phyloP scores from a whole-genome alignment of 2,113 vertebrate genomes.

The Mus pahari region DNA sequence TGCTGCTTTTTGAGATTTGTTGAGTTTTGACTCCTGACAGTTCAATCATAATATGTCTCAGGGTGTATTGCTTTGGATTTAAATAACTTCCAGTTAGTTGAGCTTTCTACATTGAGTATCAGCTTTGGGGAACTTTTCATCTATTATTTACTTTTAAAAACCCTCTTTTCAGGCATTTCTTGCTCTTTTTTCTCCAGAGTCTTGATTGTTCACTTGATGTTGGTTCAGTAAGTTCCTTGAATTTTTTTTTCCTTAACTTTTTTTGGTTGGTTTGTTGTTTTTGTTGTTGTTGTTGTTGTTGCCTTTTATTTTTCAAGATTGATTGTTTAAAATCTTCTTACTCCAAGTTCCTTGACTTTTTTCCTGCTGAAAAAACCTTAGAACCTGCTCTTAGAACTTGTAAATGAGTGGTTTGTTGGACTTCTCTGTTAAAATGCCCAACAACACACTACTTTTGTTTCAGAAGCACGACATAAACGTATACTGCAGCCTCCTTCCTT shows the following conservation, averaged over 20 bases:
- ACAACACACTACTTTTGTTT: conserved; percentile 45
- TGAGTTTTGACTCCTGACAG: background rate
- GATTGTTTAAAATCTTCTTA: background rate
- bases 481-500: background rate
- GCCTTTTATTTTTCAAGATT: background rate
- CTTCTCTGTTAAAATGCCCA: background rate
- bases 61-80: background rate
- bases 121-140: background rate
- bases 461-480: background rate
- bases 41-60: background rate
- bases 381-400: background rate
- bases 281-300: background rate
- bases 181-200: background rate
- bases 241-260: too few relatives aligned
- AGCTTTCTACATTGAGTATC: background rate
- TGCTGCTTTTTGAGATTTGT: background rate
- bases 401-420: background rate
- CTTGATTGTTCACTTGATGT: background rate
- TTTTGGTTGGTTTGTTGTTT: background rate
- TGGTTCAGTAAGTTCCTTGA: too few relatives aligned
- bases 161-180: background rate
- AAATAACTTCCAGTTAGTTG: background rate
- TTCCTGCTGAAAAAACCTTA: too few relatives aligned
- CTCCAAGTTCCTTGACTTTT: background rate
- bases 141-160: background rate